Percentiles rank a stretch among this genome's conserved stretches.
Conservation (phyloP, 2,888 invertebrate species). For the Ophion ventricosus region DNA sequence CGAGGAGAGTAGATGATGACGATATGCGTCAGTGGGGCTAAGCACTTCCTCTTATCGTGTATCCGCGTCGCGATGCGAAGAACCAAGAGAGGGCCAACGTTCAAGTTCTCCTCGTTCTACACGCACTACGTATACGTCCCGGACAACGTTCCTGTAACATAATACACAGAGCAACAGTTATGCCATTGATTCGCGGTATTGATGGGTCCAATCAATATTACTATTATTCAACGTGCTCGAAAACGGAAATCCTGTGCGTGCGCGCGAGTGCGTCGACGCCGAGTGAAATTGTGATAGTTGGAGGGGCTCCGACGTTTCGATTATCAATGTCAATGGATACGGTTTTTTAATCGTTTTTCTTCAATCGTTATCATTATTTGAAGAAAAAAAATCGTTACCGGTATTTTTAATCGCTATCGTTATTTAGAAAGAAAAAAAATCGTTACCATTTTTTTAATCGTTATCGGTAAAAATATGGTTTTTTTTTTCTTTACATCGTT, state of each 20-base stretch:
- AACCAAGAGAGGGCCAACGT: slow-evolving; percentile 28
- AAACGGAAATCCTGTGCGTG: neutral
- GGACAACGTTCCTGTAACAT: slow-evolving; percentile 12
- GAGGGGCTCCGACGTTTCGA: neutral
- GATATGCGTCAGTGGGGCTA: slow-evolving; percentile 25
- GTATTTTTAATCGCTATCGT: neutral
- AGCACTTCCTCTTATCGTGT: slow-evolving; percentile 43
- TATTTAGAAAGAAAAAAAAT: neutral
- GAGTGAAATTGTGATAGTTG: neutral
- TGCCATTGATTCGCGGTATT: slow-evolving; percentile 16
- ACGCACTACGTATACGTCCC: slow-evolving; percentile 4
- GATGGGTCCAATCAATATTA: neutral
- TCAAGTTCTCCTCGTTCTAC: slow-evolving; percentile 7
- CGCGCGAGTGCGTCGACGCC: neutral
- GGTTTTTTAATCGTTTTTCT: neutral
- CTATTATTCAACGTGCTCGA: neutral
- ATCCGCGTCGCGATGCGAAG: slow-evolving; percentile 36
- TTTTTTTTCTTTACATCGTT: neutral
- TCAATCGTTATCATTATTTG: neutral
- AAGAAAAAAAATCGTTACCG: neutral
- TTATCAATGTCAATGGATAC: neutral
- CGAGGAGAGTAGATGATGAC: slow-evolving; percentile 34
- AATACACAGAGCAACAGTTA: neutral
- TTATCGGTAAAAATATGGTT: neutral
- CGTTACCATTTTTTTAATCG: neutral